Evolutionary conservation across 2,113 vertebrate genomes (phyloP).

Genomic region (Morone chrysops): DNA sequence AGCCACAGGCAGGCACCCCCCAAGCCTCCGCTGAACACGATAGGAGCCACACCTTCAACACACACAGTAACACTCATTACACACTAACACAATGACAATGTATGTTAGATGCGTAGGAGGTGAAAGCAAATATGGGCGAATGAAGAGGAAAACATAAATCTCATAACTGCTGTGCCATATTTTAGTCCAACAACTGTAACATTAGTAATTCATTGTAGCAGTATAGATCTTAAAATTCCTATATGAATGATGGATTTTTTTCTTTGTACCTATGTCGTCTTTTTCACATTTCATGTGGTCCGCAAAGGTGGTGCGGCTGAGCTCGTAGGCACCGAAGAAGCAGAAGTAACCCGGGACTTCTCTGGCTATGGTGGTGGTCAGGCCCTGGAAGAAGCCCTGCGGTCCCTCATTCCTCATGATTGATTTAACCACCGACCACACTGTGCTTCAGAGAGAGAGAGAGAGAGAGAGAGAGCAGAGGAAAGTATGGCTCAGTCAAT

Average conservation of each 20-base stretch:
- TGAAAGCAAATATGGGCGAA: background rate
- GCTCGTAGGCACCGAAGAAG: conserved; percentile 96
- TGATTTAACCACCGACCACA: conserved; percentile 93
- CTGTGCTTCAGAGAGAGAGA: conserved; percentile 84
- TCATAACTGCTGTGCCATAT: background rate
- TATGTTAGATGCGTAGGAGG: background rate
- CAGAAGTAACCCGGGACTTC: conserved; percentile 98
- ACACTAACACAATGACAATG: background rate
- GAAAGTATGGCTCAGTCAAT: background rate
- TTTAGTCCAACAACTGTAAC: background rate
- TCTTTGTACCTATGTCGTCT: conserved; percentile 88
- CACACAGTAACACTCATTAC: background rate
- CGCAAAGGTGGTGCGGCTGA: conserved; percentile 90
- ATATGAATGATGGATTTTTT: no score
- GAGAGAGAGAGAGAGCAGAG: conserved; percentile 10
- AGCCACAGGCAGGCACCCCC: conserved; percentile 96
- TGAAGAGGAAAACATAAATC: background rate
- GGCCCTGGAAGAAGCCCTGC: conserved; percentile 93
- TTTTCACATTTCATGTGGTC: conserved; percentile 88
- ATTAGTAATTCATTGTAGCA: background rate
- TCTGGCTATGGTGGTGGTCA: conserved; percentile 92
- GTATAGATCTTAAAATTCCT: no score
- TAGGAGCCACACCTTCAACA: conserved; percentile 87
- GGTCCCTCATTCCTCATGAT: conserved; percentile 91
- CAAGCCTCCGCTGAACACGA: conserved; percentile 93